Evolutionary conservation across 2,797 vertebrate genomes (phyloP), one percentile per base, ranked within the genome.

Genomic region (Pantherophis vulpinus): DNA sequence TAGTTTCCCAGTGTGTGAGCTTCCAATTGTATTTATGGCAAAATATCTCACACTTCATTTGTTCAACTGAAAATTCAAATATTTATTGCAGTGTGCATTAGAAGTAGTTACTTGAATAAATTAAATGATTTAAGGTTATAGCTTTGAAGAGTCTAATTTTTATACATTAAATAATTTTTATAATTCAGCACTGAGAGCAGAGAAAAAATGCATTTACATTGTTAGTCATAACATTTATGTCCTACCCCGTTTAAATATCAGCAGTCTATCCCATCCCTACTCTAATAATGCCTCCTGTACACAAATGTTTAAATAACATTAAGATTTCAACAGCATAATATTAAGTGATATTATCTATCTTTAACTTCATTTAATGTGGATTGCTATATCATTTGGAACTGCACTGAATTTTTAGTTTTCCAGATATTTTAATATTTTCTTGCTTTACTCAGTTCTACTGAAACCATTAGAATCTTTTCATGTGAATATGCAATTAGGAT

Each of bases 1-100:
- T 2, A 18, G 13, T 27, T 59, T n/a, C 60, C 63, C 92, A 91
- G 29, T 92, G 87, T 90, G 29, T 47, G 2, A 56, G 92, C 90
- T 93, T 93, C 90, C 27, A 32, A 74, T 55, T 94, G 59, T 91
- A 27, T 92, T 90, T 88, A 9, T 92, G 87, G 89, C 63, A 89
- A 95, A 94, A 94, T 94, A 93, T 66, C 86, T 94, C 87, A 88
- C 42, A 94, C 61, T 97, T 95, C 93, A 93, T 95, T 96, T 96
- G 61, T 95, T 97, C 95, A 87, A 94, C 97, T 93, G 95, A 96
- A 97, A 97, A 94, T 94, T 95, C 92, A 92, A 60, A 96, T 97
- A 92, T 92, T 95, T 87, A 63, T 83, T 95, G 94, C 94, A 91
- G 27, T 92, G 79, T 95, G 70, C 90, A 95, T 96, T 96, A 87